phyloP scores from a whole-genome alignment of 2,888 invertebrate species.

The Amphipoea oculea region DNA sequence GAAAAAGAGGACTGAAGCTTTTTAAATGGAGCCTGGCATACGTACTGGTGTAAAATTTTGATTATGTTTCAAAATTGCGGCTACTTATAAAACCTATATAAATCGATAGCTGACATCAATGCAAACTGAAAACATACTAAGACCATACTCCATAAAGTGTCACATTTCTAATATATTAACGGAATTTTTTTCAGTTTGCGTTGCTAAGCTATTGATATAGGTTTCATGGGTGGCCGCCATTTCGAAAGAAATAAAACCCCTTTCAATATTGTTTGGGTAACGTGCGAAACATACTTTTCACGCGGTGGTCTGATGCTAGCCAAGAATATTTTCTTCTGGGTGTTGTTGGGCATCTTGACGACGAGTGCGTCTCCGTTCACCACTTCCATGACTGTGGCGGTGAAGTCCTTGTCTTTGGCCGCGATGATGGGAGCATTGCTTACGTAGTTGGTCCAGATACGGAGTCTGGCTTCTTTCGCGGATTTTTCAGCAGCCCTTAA shows the following conservation, averaged over 20 bases:
- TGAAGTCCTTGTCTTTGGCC: constrained; percentile 95
- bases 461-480: constrained; percentile 96
- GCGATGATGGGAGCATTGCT: constrained; percentile 93
- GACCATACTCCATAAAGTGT: not conserved
- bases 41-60: not conserved
- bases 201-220: not conserved
- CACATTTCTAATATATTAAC: not conserved
- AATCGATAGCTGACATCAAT: not conserved
- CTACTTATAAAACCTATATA: not conserved
- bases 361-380: constrained; percentile 98
- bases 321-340: constrained; percentile 97
- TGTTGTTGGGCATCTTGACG: constrained; percentile 94
- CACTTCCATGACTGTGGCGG: constrained; percentile 96
- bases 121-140: not conserved
- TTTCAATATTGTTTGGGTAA: not conserved
- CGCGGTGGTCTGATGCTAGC: constrained; percentile 98
- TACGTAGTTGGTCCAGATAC: constrained; percentile 98
- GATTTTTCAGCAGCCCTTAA: constrained; percentile 95
- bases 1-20: not conserved
- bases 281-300: constrained; percentile 88
- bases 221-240: not conserved
- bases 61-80: not conserved
- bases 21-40: not conserved
- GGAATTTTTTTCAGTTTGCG: not conserved
- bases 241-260: not conserved